A percentile compares a stretch with the other conserved stretches of the same genome.
These are phyloP conservation scores for Liparis tanakae DNA, from an alignment of 2,797 vertebrate genomes.

Conservation along the genomic window DNA sequence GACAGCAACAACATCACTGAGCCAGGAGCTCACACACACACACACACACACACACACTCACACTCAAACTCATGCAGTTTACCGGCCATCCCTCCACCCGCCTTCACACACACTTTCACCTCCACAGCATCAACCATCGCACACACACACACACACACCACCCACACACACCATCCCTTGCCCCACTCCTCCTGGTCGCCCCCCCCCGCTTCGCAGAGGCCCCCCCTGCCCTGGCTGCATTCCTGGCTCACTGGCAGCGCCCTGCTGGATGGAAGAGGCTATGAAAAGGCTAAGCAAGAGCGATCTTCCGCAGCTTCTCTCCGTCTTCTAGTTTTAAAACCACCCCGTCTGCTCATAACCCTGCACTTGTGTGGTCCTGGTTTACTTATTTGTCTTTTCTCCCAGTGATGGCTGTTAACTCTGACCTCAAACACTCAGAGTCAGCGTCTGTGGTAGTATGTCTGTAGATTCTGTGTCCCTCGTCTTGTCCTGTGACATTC, in stretches of 20 bases:
- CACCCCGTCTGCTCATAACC: slow-evolving; percentile 47
- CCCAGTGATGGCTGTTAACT: slow-evolving; percentile 58
- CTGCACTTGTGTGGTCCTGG: slow-evolving; percentile 53
- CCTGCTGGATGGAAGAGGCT: slow-evolving; percentile 87
- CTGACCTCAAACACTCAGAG: slow-evolving; percentile 78
- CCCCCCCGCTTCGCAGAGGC: slow-evolving; percentile 82
- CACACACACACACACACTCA: slow-evolving; percentile 27
- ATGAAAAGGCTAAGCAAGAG: slow-evolving; percentile 86
- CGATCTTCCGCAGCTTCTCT: slow-evolving; percentile 72
- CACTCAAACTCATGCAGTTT: slow-evolving; percentile 35
- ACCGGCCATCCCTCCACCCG: slow-evolving; percentile 45
- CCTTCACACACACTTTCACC: slow-evolving; percentile 68
- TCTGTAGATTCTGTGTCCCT: slow-evolving; percentile 60
- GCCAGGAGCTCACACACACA: slow-evolving; percentile 34
- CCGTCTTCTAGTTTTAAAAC: slow-evolving; percentile 63
- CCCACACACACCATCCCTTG: slow-evolving; percentile 31
- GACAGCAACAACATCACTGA: slow-evolving; percentile 61
- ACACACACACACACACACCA: slow-evolving; percentile 24
- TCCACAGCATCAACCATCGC: slow-evolving; percentile 52
- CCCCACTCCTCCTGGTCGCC: slow-evolving; percentile 58
- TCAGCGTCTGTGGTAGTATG: slow-evolving; percentile 59
- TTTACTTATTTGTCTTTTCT: slow-evolving; percentile 43
- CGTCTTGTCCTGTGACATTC: slow-evolving; percentile 66
- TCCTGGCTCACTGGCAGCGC: slow-evolving; percentile 84
- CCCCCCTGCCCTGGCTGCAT: slow-evolving; percentile 82